These are phyloP conservation scores for Celastrina argiolus DNA, from an alignment of 2,888 invertebrate genomes.

Conservation along the genomic window DNA sequence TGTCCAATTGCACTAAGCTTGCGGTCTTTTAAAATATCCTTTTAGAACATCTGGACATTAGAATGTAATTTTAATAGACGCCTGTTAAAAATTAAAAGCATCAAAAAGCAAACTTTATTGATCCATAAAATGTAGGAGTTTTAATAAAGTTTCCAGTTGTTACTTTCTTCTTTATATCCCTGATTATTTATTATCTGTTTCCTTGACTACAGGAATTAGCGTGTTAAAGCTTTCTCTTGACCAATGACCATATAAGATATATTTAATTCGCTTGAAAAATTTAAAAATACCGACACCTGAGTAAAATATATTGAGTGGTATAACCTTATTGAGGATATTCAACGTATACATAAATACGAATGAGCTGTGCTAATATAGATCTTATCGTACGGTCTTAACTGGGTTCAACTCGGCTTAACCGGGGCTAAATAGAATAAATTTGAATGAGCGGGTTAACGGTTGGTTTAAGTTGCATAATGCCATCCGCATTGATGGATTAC, in stretches of 20 bases:
- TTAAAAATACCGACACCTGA: constrained; percentile 17
- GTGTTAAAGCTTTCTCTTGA: background rate
- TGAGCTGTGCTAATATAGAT: constrained; percentile 27
- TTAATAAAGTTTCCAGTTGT: background rate
- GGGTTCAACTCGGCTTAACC: constrained; percentile 26
- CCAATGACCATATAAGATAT: background rate
- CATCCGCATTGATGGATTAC: constrained; percentile 23
- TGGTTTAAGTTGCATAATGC: constrained; percentile 24
- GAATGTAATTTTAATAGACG: background rate
- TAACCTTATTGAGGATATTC: background rate
- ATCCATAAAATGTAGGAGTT: background rate
- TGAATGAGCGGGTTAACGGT: constrained; percentile 19
- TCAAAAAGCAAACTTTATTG: background rate
- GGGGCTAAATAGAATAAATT: constrained; percentile 22
- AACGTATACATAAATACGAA: constrained; percentile 24
- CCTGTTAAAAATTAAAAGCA: background rate
- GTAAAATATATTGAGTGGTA: constrained; percentile 8
- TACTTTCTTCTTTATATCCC: background rate
- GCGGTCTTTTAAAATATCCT: no score
- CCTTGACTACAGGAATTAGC: background rate
- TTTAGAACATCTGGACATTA: no score
- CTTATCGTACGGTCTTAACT: constrained; percentile 22
- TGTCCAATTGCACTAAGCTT: no score
- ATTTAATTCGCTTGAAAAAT: background rate
- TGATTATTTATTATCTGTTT: background rate